Evolutionary conservation across 2,113 vertebrate genomes (phyloP).

Genomic region (Cryptomyrus ogoouensis): DNA sequence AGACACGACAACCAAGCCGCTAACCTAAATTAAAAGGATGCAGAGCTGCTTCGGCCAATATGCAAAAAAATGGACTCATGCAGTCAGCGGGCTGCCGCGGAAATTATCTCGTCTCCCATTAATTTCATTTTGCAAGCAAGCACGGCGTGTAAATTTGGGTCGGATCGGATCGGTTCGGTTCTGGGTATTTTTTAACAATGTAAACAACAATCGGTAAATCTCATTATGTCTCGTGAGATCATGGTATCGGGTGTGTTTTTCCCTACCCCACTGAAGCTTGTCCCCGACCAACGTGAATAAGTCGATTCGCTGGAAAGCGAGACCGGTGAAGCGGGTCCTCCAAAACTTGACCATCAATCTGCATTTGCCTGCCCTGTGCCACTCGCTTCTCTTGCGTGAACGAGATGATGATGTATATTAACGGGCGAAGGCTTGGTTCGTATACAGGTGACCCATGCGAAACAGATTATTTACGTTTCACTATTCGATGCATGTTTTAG

Average conservation of each 20-base stretch:
- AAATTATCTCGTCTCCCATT: background rate
- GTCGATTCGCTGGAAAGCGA: background rate
- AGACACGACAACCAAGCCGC: background rate
- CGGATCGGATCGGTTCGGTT: slow-evolving; percentile 15
- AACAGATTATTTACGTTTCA: background rate
- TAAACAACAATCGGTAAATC: slow-evolving; percentile 25
- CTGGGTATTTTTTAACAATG: slow-evolving; percentile 7
- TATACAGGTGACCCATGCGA: background rate
- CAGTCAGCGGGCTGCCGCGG: background rate
- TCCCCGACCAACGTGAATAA: background rate
- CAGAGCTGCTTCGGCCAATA: background rate
- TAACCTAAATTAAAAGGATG: background rate
- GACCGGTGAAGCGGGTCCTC: background rate
- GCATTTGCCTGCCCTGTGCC: background rate
- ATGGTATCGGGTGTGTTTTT: background rate
- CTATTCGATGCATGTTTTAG: background rate
- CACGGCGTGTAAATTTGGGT: background rate
- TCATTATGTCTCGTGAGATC: slow-evolving; percentile 29
- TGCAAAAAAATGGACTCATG: background rate
- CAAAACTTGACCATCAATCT: background rate
- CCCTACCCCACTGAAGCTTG: background rate
- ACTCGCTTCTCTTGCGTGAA: background rate
- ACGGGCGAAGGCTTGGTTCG: background rate
- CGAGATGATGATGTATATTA: background rate
- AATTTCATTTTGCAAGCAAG: background rate